Evolutionary conservation across 2,888 invertebrate species (phyloP).

Genomic region (Thereva unica): DNA sequence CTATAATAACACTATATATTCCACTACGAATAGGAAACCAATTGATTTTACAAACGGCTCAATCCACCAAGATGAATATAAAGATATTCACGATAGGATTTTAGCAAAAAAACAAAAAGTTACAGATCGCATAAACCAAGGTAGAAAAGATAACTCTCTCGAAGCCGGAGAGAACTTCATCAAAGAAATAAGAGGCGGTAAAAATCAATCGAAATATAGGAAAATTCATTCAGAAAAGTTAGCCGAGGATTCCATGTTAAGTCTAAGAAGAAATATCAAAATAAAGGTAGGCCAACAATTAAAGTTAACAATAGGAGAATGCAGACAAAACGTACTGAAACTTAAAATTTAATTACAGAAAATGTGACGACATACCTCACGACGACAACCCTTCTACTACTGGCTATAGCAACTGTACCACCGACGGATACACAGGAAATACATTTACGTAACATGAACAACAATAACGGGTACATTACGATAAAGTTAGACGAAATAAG

Average conservation of each 20-base stretch:
- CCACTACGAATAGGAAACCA: constrained; percentile 15
- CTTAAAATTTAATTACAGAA: too few relatives aligned
- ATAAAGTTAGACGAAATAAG: not conserved
- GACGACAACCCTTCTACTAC: not conserved
- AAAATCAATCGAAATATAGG: constrained; percentile 43
- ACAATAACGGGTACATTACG: constrained; percentile 13
- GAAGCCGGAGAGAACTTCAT: constrained; percentile 10
- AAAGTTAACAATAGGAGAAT: constrained; percentile 2
- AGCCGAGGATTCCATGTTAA: constrained; percentile 40
- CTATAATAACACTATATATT: constrained; percentile 43
- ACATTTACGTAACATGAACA: constrained; percentile 4
- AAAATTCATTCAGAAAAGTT: constrained; percentile 37
- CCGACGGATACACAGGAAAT: not conserved
- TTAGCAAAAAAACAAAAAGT: constrained; percentile 28
- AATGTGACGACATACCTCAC: too few relatives aligned
- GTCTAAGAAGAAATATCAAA: constrained; percentile 39
- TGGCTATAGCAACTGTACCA: not conserved
- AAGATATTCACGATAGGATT: constrained; percentile 14
- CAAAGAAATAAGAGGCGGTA: constrained; percentile 37
- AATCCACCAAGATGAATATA: constrained; percentile 24
- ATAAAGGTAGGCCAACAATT: constrained; percentile 37
- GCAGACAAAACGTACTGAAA: too few relatives aligned
- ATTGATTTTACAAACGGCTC: constrained; percentile 18
- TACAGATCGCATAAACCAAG: constrained; percentile 37
- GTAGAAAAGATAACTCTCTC: constrained; percentile 15